A percentile compares a stretch with the other conserved stretches of the same genome.
These are phyloP conservation scores for Megaceryle alcyon DNA, from an alignment of 2,797 vertebrate genomes.

Conservation along the genomic window DNA sequence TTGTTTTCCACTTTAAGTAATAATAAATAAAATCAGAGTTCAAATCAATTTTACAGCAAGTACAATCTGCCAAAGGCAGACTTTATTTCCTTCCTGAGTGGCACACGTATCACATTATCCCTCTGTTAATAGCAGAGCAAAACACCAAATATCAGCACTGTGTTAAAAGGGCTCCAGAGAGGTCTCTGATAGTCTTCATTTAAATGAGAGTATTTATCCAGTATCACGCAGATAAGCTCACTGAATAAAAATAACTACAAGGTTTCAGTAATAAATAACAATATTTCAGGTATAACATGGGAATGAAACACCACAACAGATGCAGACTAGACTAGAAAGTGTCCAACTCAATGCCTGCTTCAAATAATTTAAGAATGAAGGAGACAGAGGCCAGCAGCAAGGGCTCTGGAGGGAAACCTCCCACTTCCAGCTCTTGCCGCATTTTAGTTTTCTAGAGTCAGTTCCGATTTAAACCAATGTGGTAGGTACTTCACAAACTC, in stretches of 20 bases:
- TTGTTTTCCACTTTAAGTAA: neutral
- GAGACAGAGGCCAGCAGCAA: neutral
- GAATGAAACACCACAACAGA: neutral
- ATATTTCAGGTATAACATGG: neutral
- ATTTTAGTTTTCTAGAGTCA: neutral
- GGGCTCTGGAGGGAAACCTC: neutral
- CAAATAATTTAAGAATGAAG: neutral
- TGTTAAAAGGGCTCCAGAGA: neutral
- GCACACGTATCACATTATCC: neutral
- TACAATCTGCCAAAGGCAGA: neutral
- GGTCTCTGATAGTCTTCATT: conserved; percentile 1
- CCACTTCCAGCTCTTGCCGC: neutral
- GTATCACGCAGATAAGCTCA: neutral
- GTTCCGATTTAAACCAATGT: neutral
- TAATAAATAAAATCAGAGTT: neutral
- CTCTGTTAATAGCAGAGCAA: conserved; percentile 34
- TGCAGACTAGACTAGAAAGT: neutral
- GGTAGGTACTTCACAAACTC: neutral
- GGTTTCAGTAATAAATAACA: neutral
- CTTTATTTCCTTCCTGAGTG: neutral
- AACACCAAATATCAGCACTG: conserved; percentile 14
- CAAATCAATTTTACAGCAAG: conserved; percentile 13
- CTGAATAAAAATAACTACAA: conserved; percentile 8
- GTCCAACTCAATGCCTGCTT: neutral
- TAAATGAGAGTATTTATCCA: conserved; percentile 1